Evolutionary conservation across 2,888 invertebrate genomes (phyloP), one percentile per base, ranked within the genome.

Genomic region (Apodemia mormo): DNA sequence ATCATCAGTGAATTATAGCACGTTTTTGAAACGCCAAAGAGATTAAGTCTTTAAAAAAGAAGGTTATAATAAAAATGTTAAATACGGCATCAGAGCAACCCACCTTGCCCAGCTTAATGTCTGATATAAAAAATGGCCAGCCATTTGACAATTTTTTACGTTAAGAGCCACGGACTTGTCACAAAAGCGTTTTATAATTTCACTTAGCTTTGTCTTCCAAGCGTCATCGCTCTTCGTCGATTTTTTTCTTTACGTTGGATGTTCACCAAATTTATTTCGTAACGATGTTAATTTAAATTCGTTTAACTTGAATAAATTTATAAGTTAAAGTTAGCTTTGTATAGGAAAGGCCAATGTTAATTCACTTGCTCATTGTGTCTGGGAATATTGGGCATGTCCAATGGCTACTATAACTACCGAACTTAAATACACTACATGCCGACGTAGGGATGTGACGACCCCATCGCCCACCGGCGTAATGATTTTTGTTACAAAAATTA

Each of bases 131-230:
- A 58, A 30, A 58, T 58, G 58, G 58, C 30, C 30, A 58, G 58
- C 58, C 58, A 58, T 58, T 58, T 58, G 58, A 58, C 58, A 58
- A 58, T 58, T 58, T 58, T 58, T 58, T 58, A 30, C 58, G 58
- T 30, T 58, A 58, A 58, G 58, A 56, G 56, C 56, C 56, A 56
- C 9, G 56, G 56, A 56, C 56, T 56, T 56, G 56, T 56, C 56
- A 56, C 56, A 56, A 56, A 56, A 56, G 56, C 56, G 56, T 56
- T 56, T 56, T 56, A 56, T 56, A 56, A 56, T 56, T 56, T 56
- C 56, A 56, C 56, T 56, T 56, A 56, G 56, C 56, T 56, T 56
- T 56, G 56, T 56, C 56, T 56, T 56, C 56, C 56, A 29, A 56
- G 56, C 56, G 56, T 29, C 56, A 56, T 56, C 29, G n/a, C 56